Evolutionary conservation across 1,140 invertebrate species (phyloP).

Genomic region (Doryteuthis pealeii): DNA sequence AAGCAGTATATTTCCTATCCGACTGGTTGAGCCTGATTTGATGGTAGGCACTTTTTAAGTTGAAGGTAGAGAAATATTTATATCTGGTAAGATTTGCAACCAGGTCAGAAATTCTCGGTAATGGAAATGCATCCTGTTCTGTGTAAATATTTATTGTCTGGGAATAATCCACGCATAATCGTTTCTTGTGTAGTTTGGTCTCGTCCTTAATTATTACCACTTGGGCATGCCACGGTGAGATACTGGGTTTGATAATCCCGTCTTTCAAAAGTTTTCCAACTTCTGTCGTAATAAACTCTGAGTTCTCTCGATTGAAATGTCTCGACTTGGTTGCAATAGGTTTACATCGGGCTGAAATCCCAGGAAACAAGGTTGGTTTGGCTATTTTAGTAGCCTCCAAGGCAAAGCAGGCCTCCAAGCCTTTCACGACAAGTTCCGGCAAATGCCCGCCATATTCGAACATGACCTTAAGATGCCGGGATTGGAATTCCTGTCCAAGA

Average conservation of each 20-base stretch:
- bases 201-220: neutral
- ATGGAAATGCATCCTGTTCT: neutral
- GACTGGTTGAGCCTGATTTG: no score
- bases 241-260: neutral
- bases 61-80: neutral
- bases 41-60: neutral
- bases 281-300: neutral
- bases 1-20: no score
- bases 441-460: no score
- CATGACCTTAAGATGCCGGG: no score
- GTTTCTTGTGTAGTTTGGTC: neutral
- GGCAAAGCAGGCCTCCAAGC: no score
- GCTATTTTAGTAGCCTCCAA: neutral
- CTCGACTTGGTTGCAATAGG: neutral
- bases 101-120: neutral
- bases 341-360: neutral
- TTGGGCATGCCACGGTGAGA: neutral
- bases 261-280: neutral
- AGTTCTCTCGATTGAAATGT: neutral
- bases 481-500: no score
- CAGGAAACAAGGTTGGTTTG: neutral
- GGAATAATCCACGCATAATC: neutral
- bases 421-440: no score
- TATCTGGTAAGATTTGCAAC: neutral
- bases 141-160: neutral